Percentiles rank a stretch among this genome's conserved stretches.
Evolutionary conservation across 2,888 invertebrate species (phyloP).

Genomic region (Pristionchus arcanus): DNA sequence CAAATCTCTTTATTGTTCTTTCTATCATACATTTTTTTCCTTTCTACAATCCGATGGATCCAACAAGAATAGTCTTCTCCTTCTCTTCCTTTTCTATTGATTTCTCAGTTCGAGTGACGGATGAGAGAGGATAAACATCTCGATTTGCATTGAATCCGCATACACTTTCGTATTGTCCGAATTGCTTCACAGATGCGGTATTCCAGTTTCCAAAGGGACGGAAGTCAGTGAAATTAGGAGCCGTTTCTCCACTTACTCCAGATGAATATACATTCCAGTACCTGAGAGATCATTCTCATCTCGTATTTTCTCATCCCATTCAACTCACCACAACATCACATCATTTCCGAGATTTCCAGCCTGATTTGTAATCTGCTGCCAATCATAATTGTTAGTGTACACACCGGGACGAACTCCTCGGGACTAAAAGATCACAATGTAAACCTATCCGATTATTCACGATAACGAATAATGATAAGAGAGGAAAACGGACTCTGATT

Average conservation of each 20-base stretch:
- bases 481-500: constrained; percentile 38
- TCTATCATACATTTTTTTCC: neutral
- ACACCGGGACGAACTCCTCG: constrained; percentile 58
- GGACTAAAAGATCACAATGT: neutral
- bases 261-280: constrained; percentile 56
- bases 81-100: neutral
- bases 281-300: neutral
- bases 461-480: neutral
- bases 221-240: constrained; percentile 56
- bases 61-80: constrained; percentile 12
- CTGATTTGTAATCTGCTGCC: constrained; percentile 58
- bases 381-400: constrained; percentile 60
- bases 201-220: constrained; percentile 56
- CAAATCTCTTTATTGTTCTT: constrained; percentile 45
- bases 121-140: constrained; percentile 24
- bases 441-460: neutral
- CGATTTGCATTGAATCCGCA: constrained; percentile 51
- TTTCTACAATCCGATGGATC: constrained; percentile 49
- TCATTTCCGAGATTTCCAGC: constrained; percentile 49
- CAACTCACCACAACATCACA: constrained; percentile 57
- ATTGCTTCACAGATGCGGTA: constrained; percentile 51
- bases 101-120: neutral
- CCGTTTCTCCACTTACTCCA: constrained; percentile 40
- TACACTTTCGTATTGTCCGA: constrained; percentile 47
- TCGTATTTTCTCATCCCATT: neutral